A percentile compares a stretch with the other conserved stretches of the same genome.
Conservation (phyloP, 2,888 invertebrate species). For the Cetonia aurata region DNA sequence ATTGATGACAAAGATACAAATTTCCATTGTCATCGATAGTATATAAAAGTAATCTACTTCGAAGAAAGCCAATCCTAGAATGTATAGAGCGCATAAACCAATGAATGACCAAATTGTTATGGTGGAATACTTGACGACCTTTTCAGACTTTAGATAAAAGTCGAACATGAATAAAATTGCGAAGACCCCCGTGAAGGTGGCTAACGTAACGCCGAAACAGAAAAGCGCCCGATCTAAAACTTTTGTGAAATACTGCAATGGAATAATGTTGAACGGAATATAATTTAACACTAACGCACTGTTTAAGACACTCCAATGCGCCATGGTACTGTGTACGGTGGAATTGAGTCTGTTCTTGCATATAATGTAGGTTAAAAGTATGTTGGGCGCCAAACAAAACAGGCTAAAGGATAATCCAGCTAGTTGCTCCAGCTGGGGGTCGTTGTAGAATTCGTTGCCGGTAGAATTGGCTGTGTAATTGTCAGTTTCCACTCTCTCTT, state of each 20-base stretch:
- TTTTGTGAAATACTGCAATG: background rate
- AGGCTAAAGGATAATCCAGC: constrained; percentile 8
- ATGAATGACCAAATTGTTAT: constrained; percentile 19
- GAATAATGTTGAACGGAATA: constrained; percentile 1
- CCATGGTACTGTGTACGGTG: constrained; percentile 17
- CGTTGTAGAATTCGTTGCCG: background rate
- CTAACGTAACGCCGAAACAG: background rate
- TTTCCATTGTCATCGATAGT: background rate
- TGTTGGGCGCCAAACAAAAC: constrained; percentile 14
- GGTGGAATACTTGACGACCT: constrained; percentile 1
- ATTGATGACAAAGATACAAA: background rate
- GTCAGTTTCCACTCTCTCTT: constrained; percentile 6
- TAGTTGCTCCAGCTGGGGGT: constrained; percentile 4
- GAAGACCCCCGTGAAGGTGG: constrained; percentile 14
- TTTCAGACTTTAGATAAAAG: constrained; percentile 15
- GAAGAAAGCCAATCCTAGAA: background rate
- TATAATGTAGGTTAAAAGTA: constrained; percentile 15
- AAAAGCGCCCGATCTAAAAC: too few relatives aligned
- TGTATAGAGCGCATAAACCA: background rate
- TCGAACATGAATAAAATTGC: constrained; percentile 24
- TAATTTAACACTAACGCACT: constrained; percentile 16
- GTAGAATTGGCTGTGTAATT: constrained; percentile 9
- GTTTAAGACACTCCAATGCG: constrained; percentile 22
- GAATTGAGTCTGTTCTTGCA: constrained; percentile 18
- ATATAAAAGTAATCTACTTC: background rate